A percentile compares a stretch with the other conserved stretches of the same genome.
phyloP scores from a whole-genome alignment of 2,888 invertebrate genomes.

The Darwinula stevensoni region DNA sequence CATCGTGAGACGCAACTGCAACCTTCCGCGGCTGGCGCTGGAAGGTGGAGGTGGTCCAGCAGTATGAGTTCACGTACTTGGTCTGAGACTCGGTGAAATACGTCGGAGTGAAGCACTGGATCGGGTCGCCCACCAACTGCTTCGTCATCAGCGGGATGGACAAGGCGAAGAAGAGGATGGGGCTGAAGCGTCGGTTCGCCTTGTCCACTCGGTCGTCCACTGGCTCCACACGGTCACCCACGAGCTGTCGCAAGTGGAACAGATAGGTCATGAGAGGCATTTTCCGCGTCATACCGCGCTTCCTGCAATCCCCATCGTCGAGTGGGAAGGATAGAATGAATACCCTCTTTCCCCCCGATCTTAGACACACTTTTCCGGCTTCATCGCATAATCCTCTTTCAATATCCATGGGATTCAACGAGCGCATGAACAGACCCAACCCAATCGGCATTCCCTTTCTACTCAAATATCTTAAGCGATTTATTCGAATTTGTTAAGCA shows the following conservation, averaged over 20 bases:
- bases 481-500: too few species aligned
- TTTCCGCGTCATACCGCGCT: neutral
- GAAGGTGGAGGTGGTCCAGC: conserved; percentile 16
- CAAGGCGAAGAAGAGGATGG: conserved; percentile 16
- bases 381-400: too few species aligned
- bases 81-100: conserved; percentile 15
- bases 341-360: too few species aligned
- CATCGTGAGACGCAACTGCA: conserved; percentile 9
- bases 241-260: conserved; percentile 13
- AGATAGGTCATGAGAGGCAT: conserved; percentile 10
- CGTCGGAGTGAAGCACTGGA: conserved; percentile 18
- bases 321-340: too few species aligned
- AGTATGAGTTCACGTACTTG: conserved; percentile 14
- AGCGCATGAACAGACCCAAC: too few species aligned
- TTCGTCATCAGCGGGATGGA: conserved; percentile 18
- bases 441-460: too few species aligned
- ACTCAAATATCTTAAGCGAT: too few species aligned
- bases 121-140: conserved; percentile 20
- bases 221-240: conserved; percentile 14
- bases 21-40: too few species aligned
- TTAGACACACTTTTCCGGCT: too few species aligned
- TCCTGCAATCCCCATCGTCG: conserved; percentile 5
- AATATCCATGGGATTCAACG: too few species aligned
- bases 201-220: conserved; percentile 19
- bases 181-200: conserved; percentile 18